Evolutionary conservation across 2,113 vertebrate genomes (phyloP), one percentile per base, ranked within the genome.

Genomic region (Sterna hirundo): DNA sequence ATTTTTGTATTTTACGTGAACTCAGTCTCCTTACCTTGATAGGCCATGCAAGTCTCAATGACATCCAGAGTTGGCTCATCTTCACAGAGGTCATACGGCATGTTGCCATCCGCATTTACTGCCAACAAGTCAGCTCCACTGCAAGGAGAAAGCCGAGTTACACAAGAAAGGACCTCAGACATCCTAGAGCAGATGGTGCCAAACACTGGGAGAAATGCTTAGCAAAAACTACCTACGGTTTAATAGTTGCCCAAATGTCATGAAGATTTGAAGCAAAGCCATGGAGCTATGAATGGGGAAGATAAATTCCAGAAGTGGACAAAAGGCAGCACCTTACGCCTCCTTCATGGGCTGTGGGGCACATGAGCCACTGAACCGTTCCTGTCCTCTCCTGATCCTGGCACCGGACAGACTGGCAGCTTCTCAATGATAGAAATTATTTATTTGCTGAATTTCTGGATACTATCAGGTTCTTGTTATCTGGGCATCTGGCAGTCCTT

Each of bases 31-130:
- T 98, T 97, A 99, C 99, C 99, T 98, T 99, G 98, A 97, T 99
- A 99, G 26, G 99, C 99, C 99, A 99, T 99, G 84, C 99, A 99
- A 3, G 98, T 99, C 98, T 99, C 99, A 36, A 99, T 99, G 97
- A 99, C 99, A 97, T 99, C 99, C 96, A 99, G 98, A 22, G 99
- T 99, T 29, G 99, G 99, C 93, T 99, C 99, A 54, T 99, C 99
- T 92, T 99, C 99, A 76, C 99, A 99, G 95, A 99, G 99, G 96
- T 99, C 99, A 26, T 99, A 99, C 0, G 99, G 99, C 99, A 99
- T 99, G 86, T 99, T 99, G 83, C 99, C 99, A 62, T 99, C 99
- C 0, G 99, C 99, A 96, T 99, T 99, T 57, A 99, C 99, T 8
- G 99, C 99, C 78, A 99, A 91, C 86, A 99, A 93, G 96, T 99